Percentiles rank a stretch among this genome's conserved stretches.
Conservation (phyloP, 2,113 vertebrate genomes). For the Saguinus imperator region DNA sequence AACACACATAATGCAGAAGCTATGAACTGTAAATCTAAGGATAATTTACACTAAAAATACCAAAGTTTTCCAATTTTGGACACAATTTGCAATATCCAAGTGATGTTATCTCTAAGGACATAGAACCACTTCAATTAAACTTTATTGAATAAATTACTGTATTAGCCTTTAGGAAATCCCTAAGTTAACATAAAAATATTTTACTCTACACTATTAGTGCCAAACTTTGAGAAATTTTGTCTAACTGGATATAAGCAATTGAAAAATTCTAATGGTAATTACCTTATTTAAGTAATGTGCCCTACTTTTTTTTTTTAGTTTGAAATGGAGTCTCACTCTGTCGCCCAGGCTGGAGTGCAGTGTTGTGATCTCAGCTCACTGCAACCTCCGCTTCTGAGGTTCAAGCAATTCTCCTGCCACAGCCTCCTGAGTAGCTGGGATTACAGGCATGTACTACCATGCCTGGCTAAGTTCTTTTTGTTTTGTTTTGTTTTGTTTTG, state of each 20-base stretch:
- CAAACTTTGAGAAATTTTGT: conserved; percentile 7
- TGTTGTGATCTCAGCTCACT: too few species aligned
- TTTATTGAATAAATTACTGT: neutral
- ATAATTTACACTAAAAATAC: neutral
- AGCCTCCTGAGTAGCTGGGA: too few species aligned
- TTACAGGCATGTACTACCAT: too few species aligned
- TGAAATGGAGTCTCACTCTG: too few species aligned
- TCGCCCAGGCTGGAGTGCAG: too few species aligned
- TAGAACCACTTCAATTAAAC: neutral
- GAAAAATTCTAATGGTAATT: neutral
- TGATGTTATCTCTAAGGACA: neutral
- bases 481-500: too few species aligned
- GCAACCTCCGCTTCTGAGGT: too few species aligned
- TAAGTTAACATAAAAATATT: neutral
- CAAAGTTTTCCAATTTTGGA: neutral
- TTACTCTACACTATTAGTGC: neutral
- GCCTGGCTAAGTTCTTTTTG: too few species aligned
- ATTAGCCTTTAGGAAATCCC: neutral
- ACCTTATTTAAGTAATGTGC: neutral
- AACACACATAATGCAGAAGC: neutral
- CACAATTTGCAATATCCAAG: neutral
- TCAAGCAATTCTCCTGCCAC: too few species aligned
- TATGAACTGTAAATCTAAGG: neutral
- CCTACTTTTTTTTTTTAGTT: too few species aligned
- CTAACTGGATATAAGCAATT: neutral